Evolutionary conservation across 1,140 invertebrate genomes (phyloP).

Genomic region (Glossosoma conforme): DNA sequence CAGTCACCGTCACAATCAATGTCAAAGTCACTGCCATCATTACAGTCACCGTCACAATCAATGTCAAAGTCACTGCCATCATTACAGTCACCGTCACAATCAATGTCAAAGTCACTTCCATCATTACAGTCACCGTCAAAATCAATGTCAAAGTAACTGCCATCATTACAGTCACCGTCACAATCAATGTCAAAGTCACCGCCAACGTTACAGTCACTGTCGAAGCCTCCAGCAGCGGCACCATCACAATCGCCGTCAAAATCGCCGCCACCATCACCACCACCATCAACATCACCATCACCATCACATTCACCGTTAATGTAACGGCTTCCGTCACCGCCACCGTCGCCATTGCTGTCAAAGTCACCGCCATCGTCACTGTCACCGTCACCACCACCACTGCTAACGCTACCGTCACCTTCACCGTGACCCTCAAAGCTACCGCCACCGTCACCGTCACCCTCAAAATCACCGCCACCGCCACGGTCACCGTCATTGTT

Average conservation of each 20-base stretch:
- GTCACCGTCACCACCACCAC: too few relatives aligned
- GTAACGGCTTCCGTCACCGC: too few relatives aligned
- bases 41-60: background rate
- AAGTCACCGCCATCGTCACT: too few relatives aligned
- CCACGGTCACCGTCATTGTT: too few relatives aligned
- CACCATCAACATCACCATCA: background rate
- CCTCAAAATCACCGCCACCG: too few relatives aligned
- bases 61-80: background rate
- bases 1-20: background rate
- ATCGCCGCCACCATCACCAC: background rate
- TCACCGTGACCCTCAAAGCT: too few relatives aligned
- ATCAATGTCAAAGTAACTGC: background rate
- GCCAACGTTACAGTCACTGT: slow-evolving; percentile 3
- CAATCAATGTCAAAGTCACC: background rate
- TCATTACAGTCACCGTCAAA: background rate
- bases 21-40: background rate
- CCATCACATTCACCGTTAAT: too few relatives aligned
- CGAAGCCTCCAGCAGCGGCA: background rate
- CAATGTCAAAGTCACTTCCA: background rate
- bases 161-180: background rate
- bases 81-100: background rate
- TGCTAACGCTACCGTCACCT: too few relatives aligned
- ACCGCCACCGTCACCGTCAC: too few relatives aligned
- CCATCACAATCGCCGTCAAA: background rate
- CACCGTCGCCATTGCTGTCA: too few relatives aligned